A percentile compares a stretch with the other conserved stretches of the same genome.
Evolutionary conservation across 2,113 vertebrate species (phyloP).

Genomic region (Sorex araneus): DNA sequence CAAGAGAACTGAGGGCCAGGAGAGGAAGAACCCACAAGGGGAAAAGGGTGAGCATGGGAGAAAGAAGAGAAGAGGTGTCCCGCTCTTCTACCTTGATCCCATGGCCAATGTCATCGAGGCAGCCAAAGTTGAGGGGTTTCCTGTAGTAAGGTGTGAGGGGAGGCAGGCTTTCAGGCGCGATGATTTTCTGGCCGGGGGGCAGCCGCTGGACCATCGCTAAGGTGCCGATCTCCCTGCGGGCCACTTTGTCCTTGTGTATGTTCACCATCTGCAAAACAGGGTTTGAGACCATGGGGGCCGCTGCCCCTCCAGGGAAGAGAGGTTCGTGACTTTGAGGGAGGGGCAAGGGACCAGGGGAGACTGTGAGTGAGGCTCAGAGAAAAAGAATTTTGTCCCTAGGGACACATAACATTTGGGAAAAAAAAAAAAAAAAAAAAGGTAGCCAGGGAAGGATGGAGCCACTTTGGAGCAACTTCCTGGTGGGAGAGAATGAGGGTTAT

Average conservation of each 20-base stretch:
- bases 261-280: constrained; percentile 88
- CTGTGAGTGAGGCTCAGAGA: not conserved
- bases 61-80: not conserved
- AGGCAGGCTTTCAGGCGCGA: constrained; percentile 82
- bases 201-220: constrained; percentile 87
- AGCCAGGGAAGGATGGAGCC: constrained; percentile 61
- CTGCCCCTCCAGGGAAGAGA: not conserved
- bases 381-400: not conserved
- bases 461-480: constrained; percentile 70
- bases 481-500: constrained; percentile 59
- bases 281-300: not conserved
- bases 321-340: not conserved
- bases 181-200: constrained; percentile 84
- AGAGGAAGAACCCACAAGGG: not conserved
- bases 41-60: not conserved
- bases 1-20: not conserved
- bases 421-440: not conserved
- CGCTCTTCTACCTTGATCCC: constrained; percentile 89
- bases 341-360: too few relatives aligned
- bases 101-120: constrained; percentile 93
- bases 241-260: constrained; percentile 94
- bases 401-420: not conserved
- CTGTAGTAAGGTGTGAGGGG: constrained; percentile 89
- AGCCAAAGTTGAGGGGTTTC: constrained; percentile 91
- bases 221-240: constrained; percentile 91